These are phyloP conservation scores for Lepeophtheirus salmonis DNA, from an alignment of 1,140 invertebrate genomes.

Conservation along the genomic window DNA sequence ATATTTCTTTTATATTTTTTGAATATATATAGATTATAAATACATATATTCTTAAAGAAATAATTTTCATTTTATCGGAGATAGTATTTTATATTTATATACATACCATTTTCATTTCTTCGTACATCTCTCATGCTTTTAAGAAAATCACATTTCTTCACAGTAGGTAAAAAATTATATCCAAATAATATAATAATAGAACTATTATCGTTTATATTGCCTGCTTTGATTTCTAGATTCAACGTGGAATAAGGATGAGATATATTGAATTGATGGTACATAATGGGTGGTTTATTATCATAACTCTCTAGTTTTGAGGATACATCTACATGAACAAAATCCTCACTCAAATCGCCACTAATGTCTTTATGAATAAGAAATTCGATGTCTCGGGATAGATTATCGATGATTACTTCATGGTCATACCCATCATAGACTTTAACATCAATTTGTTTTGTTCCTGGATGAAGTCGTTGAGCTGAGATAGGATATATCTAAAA, in stretches of 20 bases:
- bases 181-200: background rate
- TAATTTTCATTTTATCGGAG: no score
- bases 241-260: conserved; percentile 8
- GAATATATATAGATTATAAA: no score
- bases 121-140: no score
- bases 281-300: conserved; percentile 3
- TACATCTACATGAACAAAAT: background rate
- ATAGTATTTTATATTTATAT: no score
- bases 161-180: background rate
- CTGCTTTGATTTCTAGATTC: conserved; percentile 14
- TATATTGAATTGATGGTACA: conserved; percentile 12
- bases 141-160: conserved; percentile 16
- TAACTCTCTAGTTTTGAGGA: background rate
- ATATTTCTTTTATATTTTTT: no score
- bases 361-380: background rate
- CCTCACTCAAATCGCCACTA: background rate
- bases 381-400: background rate
- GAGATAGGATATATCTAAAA: conserved; percentile 13
- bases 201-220: background rate
- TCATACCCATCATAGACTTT: conserved; percentile 5
- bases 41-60: no score
- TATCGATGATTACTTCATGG: background rate
- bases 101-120: no score
- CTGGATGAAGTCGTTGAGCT: conserved; percentile 4
- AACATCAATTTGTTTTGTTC: conserved; percentile 13